Base-by-base conservation (phyloP, 2,113 vertebrate genomes). In the Melanerpes aurifrons region DNA sequence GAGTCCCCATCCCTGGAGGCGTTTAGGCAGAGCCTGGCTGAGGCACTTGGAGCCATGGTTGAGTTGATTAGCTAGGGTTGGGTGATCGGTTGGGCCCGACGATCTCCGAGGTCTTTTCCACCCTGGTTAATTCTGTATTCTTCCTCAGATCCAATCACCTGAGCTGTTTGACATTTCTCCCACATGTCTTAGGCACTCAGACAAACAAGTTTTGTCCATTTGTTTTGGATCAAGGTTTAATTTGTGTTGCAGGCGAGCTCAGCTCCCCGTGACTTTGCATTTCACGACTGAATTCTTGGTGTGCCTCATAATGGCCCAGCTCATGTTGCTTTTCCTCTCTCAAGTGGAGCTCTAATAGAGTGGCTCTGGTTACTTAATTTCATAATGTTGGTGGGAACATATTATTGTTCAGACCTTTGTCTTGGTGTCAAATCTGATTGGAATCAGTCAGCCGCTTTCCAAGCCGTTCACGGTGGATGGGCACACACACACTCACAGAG, bases 141-240 rank as follows among this genome's bases (percentile, higher is more conserved):
- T 37, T 9, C 37, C 37, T 37, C 37, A 37, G 37, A 37, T 37
- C 37, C 37, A 37, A 37, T 37, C 37, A 37, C 9, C 37, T 37
- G 37, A 37, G 37, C 37, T 37, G 37, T 37, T 37, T n/a, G 53
- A 5, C 0, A 1, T 43, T 69, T 84, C 28, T 29, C 5, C 4
- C 20, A 13, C 0, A 0, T 48, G 2, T 21, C 1, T 26, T 7
- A 2, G 6, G n/a, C 4, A 45, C 47, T 58, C 69, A 62, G 31
- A 2, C 7, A 6, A 1, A 16, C 10, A 25, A 10, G 4, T 1
- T 56, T 25, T 8, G 1, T 9, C 50, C 2, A 0, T 48, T 71
- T 58, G 32, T 71, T 82, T 75, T 6, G 31, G 53, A n/a, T 15
- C 9, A 40, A 59, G 53, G 4, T 50, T 48, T 25, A 7, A 12